Percentiles rank a stretch among this genome's conserved stretches.
phyloP scores from a whole-genome alignment of 1,140 invertebrate genomes.

The Cataglyphis hispanica region DNA sequence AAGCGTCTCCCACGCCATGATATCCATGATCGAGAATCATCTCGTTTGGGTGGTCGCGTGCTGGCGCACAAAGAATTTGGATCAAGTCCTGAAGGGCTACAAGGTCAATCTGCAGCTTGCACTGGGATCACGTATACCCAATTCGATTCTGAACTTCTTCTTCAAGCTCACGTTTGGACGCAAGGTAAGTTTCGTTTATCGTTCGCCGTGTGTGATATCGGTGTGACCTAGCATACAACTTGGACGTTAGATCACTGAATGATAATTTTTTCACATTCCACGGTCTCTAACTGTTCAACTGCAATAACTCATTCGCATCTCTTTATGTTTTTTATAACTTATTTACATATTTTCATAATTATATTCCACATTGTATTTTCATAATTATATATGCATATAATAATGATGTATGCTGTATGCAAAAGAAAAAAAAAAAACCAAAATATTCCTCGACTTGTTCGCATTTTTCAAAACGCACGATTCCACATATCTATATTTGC shows the following conservation, averaged over 20 bases:
- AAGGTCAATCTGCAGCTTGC: slow-evolving; percentile 96
- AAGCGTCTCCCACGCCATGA: slow-evolving; percentile 96
- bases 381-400: slow-evolving; percentile 1
- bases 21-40: slow-evolving; percentile 98
- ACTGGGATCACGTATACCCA: slow-evolving; percentile 94
- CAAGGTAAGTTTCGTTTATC: slow-evolving; percentile 89
- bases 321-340: slow-evolving; percentile 3
- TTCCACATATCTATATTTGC: not conserved
- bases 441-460: slow-evolving; percentile 10
- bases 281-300: not conserved
- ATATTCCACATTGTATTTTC: slow-evolving; percentile 56
- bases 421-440: not conserved
- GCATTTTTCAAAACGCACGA: slow-evolving; percentile 23
- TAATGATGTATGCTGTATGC: slow-evolving; percentile 16
- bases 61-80: slow-evolving; percentile 95
- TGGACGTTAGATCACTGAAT: slow-evolving; percentile 49
- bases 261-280: slow-evolving; percentile 21
- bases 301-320: slow-evolving; percentile 26
- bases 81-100: slow-evolving; percentile 94
- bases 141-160: slow-evolving; percentile 94
- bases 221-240: slow-evolving; percentile 55
- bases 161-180: slow-evolving; percentile 95
- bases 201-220: slow-evolving; percentile 30
- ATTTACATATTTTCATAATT: slow-evolving; percentile 39
- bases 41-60: slow-evolving; percentile 95